Evolutionary conservation across 2,888 invertebrate genomes (phyloP).

Genomic region (Pinctada fucata): DNA sequence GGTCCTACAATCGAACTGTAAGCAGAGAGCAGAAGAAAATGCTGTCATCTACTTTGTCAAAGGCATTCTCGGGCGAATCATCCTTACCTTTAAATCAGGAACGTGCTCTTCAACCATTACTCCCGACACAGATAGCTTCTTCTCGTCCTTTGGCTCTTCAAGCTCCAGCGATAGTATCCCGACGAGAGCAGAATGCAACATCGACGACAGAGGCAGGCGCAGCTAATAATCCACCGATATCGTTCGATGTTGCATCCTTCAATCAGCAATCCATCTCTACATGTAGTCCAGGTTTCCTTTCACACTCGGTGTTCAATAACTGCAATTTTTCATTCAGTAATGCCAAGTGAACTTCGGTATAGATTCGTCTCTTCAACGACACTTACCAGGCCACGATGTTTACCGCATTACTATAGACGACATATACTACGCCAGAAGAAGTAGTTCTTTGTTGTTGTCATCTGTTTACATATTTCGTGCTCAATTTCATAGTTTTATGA

Average conservation of each 20-base stretch:
- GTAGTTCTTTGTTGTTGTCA: too few relatives aligned
- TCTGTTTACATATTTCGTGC: too few relatives aligned
- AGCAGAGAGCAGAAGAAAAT: neutral
- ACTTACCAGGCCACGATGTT: too few relatives aligned
- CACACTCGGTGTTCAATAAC: neutral
- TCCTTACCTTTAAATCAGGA: slow-evolving; percentile 1
- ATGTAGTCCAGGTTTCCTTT: neutral
- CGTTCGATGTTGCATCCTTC: neutral
- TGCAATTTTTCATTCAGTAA: neutral
- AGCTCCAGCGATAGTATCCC: neutral
- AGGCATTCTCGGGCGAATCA: neutral
- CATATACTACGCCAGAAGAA: too few relatives aligned
- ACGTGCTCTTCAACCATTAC: neutral
- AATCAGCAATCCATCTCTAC: neutral
- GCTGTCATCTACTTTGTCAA: neutral
- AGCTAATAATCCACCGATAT: neutral
- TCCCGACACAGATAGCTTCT: neutral
- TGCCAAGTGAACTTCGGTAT: neutral
- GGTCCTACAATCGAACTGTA: neutral
- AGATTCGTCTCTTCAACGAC: too few relatives aligned
- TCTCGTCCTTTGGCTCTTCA: neutral
- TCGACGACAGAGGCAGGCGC: neutral
- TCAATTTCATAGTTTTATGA: too few relatives aligned
- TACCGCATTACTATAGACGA: too few relatives aligned
- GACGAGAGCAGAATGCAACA: neutral